Evolutionary conservation across 2,888 invertebrate species (phyloP).

Genomic region (Sisyra terminalis): DNA sequence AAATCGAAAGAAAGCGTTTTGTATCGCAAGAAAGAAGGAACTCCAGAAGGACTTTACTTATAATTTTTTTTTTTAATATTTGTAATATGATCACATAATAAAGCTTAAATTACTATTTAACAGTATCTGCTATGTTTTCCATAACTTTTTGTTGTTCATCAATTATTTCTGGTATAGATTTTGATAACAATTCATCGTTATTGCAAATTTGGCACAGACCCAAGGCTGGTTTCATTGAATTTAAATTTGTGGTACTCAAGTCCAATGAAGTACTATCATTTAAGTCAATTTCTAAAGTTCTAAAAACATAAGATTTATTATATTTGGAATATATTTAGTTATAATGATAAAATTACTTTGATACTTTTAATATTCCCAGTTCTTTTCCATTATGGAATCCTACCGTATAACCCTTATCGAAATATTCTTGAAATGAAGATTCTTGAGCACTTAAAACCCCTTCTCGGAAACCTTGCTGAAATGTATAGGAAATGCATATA

Average conservation of each 20-base stretch:
- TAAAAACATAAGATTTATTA: no score
- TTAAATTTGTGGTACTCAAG: no score
- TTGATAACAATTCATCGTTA: slow-evolving; percentile 12
- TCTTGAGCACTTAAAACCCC: slow-evolving; percentile 48
- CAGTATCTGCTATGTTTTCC: slow-evolving; percentile 9
- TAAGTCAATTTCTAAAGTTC: no score
- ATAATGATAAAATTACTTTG: no score
- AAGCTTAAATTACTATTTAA: background rate
- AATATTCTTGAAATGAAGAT: slow-evolving; percentile 46
- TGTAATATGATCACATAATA: background rate
- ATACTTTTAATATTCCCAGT: slow-evolving; percentile 35
- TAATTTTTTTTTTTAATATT: slow-evolving; percentile 31
- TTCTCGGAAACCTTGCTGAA: slow-evolving; percentile 48
- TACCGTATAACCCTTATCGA: slow-evolving; percentile 49
- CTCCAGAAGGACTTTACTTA: slow-evolving; percentile 96
- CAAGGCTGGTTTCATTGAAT: background rate
- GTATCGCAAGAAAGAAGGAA: slow-evolving; percentile 98
- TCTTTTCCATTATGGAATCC: slow-evolving; percentile 43
- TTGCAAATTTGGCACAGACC: slow-evolving; percentile 16
- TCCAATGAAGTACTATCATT: no score
- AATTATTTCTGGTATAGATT: slow-evolving; percentile 16
- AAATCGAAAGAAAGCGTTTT: slow-evolving; percentile 99
- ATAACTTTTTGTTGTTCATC: slow-evolving; percentile 19
- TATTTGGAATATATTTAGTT: no score
- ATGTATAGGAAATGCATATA: slow-evolving; percentile 10